Conservation (phyloP, 30 jellyfish, hydroid and myxozoan species). For the Sanderia malayensis region DNA sequence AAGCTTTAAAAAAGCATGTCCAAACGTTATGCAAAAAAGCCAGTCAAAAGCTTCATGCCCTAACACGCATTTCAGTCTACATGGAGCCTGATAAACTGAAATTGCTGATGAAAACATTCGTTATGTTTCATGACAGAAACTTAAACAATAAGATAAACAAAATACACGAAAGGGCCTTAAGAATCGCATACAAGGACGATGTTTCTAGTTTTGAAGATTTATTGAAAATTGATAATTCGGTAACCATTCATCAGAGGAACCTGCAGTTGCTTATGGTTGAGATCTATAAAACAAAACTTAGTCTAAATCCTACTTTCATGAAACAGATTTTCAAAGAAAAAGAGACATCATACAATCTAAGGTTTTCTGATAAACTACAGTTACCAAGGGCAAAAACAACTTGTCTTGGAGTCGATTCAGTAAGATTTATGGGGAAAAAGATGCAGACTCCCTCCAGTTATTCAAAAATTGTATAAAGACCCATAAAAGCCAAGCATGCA, state of each 20-base stretch:
- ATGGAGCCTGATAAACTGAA: conserved; percentile 20
- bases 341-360: conserved; percentile 8
- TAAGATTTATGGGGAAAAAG: too few species aligned
- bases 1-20: conserved; percentile 18
- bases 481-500: too few species aligned
- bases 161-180: conserved; percentile 26
- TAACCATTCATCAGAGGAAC: conserved; percentile 22
- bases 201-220: conserved; percentile 15
- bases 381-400: conserved; percentile 27
- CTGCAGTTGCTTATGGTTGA: conserved; percentile 49
- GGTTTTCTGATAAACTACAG: conserved; percentile 36
- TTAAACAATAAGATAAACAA: conserved; percentile 6
- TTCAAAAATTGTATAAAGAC: too few species aligned
- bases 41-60: conserved; percentile 61
- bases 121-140: conserved; percentile 9
- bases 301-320: conserved; percentile 22
- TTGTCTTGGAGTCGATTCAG: too few species aligned
- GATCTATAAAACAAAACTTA: conserved; percentile 27
- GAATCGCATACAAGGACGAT: conserved; percentile 40
- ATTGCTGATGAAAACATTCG: conserved; percentile 19
- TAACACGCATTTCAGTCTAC: conserved; percentile 32
- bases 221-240: conserved; percentile 11
- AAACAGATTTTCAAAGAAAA: conserved; percentile 7
- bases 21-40: conserved; percentile 45
- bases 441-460: too few species aligned